phyloP scores from a whole-genome alignment of 2,888 invertebrate species.

The Drosophila differens region DNA sequence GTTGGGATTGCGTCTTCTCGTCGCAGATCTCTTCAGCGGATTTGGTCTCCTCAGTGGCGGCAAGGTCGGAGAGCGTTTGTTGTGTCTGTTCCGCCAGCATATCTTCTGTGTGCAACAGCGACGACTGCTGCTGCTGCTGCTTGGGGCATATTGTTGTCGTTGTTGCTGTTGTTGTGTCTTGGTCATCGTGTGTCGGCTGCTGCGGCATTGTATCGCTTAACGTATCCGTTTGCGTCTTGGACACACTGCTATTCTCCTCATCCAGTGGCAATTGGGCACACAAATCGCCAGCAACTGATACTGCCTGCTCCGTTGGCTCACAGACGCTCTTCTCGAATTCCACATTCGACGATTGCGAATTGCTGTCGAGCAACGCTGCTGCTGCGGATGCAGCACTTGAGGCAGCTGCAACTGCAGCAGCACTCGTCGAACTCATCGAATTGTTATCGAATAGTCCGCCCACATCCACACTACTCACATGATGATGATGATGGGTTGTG shows the following conservation, averaged over 20 bases:
- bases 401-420: conserved; percentile 72
- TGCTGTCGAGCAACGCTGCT: conserved; percentile 81
- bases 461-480: conserved; percentile 73
- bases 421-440: conserved; percentile 83
- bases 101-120: conserved; percentile 40
- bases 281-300: conserved; percentile 19
- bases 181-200: conserved; percentile 33
- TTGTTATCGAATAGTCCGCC: conserved; percentile 79
- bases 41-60: conserved; percentile 60
- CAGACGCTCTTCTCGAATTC: conserved; percentile 67
- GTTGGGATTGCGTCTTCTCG: conserved; percentile 56
- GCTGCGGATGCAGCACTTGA: conserved; percentile 76
- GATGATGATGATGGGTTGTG: conserved; percentile 34
- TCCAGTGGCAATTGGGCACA: conserved; percentile 56
- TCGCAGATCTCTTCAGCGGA: conserved; percentile 62
- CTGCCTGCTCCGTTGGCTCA: conserved; percentile 37
- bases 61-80: conserved; percentile 46
- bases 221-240: conserved; percentile 59
- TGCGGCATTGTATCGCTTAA: conserved; percentile 34
- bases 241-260: conserved; percentile 62
- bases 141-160: conserved; percentile 38
- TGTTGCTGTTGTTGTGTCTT: conserved; percentile 12
- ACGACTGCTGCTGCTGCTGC: conserved; percentile 23
- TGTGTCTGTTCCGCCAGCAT: conserved; percentile 66
- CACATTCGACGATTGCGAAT: conserved; percentile 80